A percentile compares a stretch with the other conserved stretches of the same genome.
Conservation (phyloP, 2,113 vertebrate species). For the Morphnarchus princeps region DNA sequence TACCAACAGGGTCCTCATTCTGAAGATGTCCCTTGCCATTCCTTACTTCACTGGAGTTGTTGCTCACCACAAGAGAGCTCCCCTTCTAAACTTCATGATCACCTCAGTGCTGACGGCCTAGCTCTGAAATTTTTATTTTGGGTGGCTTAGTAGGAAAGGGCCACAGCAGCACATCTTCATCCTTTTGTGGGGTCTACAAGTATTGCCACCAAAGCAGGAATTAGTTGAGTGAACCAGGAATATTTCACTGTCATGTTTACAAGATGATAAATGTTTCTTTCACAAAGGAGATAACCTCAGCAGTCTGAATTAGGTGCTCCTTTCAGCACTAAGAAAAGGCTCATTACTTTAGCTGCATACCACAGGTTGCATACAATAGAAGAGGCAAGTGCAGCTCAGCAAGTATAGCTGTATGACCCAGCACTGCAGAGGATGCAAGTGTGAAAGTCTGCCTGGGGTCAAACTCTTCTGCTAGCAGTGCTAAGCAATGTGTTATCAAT, state of each 20-base stretch:
- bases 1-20: not conserved
- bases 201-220: not conserved
- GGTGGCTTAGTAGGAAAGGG: not conserved
- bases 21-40: not conserved
- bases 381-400: not conserved
- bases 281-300: not conserved
- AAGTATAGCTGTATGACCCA: not conserved
- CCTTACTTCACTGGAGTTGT: not conserved
- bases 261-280: not conserved
- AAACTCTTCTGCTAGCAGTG: not conserved
- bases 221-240: not conserved
- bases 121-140: not conserved
- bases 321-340: not conserved
- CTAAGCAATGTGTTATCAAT: not conserved
- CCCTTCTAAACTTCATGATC: not conserved
- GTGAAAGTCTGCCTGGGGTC: not conserved
- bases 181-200: not conserved
- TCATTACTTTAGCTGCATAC: not conserved
- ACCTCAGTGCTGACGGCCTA: not conserved
- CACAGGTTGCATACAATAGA: accelerated
- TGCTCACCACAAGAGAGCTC: not conserved
- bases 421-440: not conserved
- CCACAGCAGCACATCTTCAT: accelerated
- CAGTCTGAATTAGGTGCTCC: not conserved
- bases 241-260: not conserved